phyloP scores from a whole-genome alignment of 2,888 invertebrate species.

The Diplolepis rosae region DNA sequence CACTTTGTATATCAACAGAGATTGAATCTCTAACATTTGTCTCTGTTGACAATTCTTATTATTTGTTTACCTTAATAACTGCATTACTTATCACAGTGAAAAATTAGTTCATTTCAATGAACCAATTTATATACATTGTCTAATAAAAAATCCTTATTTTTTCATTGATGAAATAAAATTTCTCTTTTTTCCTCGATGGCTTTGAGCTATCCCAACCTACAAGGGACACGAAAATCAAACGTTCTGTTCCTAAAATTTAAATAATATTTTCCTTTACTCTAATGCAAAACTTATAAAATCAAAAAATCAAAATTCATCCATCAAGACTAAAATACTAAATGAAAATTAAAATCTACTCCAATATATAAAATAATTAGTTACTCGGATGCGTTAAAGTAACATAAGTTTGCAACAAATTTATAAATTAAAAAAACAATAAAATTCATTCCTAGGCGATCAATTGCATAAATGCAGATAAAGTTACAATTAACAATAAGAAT shows the following conservation, averaged over 20 bases:
- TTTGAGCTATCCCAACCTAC: background rate
- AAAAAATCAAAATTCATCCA: background rate
- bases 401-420: too few species aligned
- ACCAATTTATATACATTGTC: too few species aligned
- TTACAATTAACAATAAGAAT: too few species aligned
- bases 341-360: too few species aligned
- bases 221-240: background rate
- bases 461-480: background rate
- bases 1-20: conserved; percentile 13
- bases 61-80: background rate
- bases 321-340: too few species aligned
- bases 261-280: background rate
- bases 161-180: background rate
- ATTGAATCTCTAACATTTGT: background rate
- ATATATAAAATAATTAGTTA: too few species aligned
- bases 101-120: background rate
- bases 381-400: too few species aligned
- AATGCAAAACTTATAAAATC: background rate
- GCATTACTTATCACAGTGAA: too few species aligned
- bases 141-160: background rate
- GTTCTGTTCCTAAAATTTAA: background rate
- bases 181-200: background rate
- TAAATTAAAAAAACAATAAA: too few species aligned
- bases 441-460: too few species aligned
- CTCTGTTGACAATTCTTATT: background rate